Percentiles rank a stretch among this genome's conserved stretches.
Evolutionary conservation across 2,888 invertebrate genomes (phyloP).

Genomic region (Nowickia ferox): DNA sequence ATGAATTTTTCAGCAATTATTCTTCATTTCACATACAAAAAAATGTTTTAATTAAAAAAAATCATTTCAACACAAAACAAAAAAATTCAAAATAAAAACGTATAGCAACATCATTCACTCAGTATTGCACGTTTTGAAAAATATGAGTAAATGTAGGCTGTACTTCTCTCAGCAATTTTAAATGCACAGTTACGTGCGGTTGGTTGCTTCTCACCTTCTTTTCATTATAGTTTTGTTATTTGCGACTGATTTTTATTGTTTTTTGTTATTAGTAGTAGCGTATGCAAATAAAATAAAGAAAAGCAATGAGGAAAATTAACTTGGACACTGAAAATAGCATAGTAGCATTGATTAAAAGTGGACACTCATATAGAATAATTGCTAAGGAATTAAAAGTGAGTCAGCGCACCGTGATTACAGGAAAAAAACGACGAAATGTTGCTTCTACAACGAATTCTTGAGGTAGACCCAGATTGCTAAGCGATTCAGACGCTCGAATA

Average conservation of each 20-base stretch:
- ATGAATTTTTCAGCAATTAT: too few relatives aligned
- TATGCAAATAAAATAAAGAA: neutral
- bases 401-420: neutral
- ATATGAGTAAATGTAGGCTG: too few relatives aligned
- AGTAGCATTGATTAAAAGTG: neutral
- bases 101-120: too few relatives aligned
- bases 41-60: too few relatives aligned
- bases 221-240: too few relatives aligned
- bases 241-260: neutral
- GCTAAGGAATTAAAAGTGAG: neutral
- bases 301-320: neutral
- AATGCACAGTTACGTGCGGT: too few relatives aligned
- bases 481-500: neutral
- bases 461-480: neutral
- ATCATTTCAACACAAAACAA: too few relatives aligned
- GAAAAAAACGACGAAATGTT: neutral
- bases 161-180: too few relatives aligned
- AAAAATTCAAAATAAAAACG: too few relatives aligned
- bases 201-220: too few relatives aligned
- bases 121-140: too few relatives aligned
- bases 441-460: neutral
- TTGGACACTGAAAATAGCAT: neutral
- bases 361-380: neutral
- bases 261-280: neutral
- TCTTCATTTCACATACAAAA: too few relatives aligned